Conservation (phyloP, 2,888 invertebrate genomes). For the Sinhomidia bicolor region DNA sequence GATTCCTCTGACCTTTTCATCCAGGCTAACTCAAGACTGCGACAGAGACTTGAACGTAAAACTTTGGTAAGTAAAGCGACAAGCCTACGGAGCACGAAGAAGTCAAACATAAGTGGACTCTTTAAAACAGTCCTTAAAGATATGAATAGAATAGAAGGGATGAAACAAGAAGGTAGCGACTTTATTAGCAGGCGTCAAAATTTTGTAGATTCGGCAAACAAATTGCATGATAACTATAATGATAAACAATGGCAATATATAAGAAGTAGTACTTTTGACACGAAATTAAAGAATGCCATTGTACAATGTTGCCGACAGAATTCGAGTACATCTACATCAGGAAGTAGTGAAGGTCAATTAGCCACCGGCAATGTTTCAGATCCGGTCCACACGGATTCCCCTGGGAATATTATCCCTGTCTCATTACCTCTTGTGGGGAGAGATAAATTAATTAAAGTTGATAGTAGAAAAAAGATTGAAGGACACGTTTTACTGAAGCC, state of each 20-base stretch:
- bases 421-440: neutral
- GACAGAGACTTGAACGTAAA: neutral
- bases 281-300: slow-evolving; percentile 20
- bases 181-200: neutral
- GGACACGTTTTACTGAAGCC: neutral
- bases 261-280: neutral
- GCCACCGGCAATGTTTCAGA: slow-evolving; percentile 50
- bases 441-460: slow-evolving; percentile 22
- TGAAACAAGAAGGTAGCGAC: neutral
- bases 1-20: neutral
- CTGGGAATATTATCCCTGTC: neutral
- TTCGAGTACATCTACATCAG: slow-evolving; percentile 16
- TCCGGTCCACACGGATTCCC: slow-evolving; percentile 34
- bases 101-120: neutral
- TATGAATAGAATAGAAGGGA: neutral
- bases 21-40: neutral
- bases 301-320: slow-evolving; percentile 59
- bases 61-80: slow-evolving; percentile 29
- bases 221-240: neutral
- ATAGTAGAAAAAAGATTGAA: neutral
- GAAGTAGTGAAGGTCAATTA: neutral
- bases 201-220: neutral
- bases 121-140: neutral
- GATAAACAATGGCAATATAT: neutral
- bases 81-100: no score